Percentiles rank a stretch among this genome's conserved stretches.
phyloP scores from a whole-genome alignment of 2,888 invertebrate genomes.

The Nemurella pictetii region DNA sequence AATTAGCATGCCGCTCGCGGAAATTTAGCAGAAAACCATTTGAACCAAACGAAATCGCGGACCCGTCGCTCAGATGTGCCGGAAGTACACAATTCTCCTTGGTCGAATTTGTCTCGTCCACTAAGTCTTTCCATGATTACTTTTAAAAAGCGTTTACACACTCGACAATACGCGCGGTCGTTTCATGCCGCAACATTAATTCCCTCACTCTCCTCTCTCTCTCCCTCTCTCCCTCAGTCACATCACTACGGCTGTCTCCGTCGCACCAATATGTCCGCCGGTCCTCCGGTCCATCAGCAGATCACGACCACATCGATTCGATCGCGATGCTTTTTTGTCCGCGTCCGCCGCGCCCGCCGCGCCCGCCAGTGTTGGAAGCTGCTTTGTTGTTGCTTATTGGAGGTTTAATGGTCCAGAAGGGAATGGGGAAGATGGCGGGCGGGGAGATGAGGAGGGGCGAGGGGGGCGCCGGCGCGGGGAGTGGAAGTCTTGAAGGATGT shows the following conservation, averaged over 20 bases:
- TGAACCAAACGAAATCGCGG: too few relatives aligned
- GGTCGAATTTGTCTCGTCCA: not conserved
- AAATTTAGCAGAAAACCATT: too few relatives aligned
- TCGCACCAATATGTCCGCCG: not conserved
- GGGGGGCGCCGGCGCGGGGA: not conserved
- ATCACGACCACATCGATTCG: constrained; percentile 26
- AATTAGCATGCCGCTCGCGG: too few relatives aligned
- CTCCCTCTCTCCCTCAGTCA: not conserved
- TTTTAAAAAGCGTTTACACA: constrained; percentile 2
- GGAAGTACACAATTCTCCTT: not conserved
- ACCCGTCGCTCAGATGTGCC: too few relatives aligned
- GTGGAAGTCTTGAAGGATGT: constrained; percentile 25
- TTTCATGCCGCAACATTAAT: not conserved
- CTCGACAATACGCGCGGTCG: not conserved
- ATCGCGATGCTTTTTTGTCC: constrained; percentile 27
- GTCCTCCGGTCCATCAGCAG: not conserved
- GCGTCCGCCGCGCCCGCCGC: not conserved
- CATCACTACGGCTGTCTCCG: not conserved
- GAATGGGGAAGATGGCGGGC: constrained; percentile 33
- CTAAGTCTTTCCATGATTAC: constrained; percentile 5
- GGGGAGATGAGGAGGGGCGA: not conserved
- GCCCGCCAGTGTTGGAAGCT: not conserved
- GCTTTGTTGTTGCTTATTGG: constrained; percentile 40
- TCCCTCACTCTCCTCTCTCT: constrained; percentile 5
- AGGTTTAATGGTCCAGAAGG: constrained; percentile 40